These are phyloP conservation scores for Variabilichromis moorii DNA, from an alignment of 2,113 vertebrate species.

Conservation along the genomic window DNA sequence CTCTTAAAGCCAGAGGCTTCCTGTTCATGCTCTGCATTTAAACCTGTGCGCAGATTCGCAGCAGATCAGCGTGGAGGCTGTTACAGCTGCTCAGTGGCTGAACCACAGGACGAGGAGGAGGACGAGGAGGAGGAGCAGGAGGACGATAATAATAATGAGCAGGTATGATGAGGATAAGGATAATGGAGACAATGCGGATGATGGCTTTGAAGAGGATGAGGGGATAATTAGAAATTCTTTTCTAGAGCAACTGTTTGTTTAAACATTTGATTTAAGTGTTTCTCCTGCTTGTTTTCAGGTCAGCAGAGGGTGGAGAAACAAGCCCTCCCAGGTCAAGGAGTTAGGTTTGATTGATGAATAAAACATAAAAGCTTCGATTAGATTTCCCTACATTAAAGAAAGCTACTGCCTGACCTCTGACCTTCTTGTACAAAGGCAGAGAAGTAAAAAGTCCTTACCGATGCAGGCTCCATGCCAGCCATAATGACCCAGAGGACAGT, in stretches of 20 bases:
- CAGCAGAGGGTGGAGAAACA: background rate
- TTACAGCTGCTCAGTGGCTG: background rate
- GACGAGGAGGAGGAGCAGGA: background rate
- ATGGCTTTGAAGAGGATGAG: background rate
- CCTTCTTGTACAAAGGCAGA: background rate
- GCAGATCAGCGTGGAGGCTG: background rate
- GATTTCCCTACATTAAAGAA: background rate
- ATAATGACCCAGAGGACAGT: slow-evolving; percentile 74
- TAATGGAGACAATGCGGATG: background rate
- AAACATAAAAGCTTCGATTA: background rate
- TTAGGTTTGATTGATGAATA: background rate
- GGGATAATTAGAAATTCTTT: background rate
- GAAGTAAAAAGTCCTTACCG: slow-evolving; percentile 67
- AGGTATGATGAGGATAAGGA: background rate
- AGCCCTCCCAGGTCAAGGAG: background rate
- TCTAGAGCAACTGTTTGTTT: background rate
- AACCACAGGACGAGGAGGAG: background rate
- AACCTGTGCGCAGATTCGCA: background rate
- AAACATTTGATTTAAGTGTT: accelerated
- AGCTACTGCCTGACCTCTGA: background rate
- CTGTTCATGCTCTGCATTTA: background rate
- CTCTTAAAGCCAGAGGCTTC: background rate
- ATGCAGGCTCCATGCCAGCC: slow-evolving; percentile 70
- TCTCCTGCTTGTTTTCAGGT: background rate
- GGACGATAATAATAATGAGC: background rate